phyloP scores from a whole-genome alignment of 2,113 vertebrate species.

The Vidua chalybeata region DNA sequence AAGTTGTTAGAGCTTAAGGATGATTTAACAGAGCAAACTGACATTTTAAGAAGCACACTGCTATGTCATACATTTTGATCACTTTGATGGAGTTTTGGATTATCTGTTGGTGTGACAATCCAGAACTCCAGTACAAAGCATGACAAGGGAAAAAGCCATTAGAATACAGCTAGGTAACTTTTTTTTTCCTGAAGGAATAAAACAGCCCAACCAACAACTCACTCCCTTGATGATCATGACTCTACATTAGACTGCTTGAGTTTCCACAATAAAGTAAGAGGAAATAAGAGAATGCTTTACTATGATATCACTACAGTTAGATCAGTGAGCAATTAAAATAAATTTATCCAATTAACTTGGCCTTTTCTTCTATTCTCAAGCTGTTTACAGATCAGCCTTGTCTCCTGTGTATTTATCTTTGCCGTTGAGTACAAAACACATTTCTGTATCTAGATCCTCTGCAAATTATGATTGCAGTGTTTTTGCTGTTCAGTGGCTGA shows the following conservation, averaged over 20 bases:
- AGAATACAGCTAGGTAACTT: neutral
- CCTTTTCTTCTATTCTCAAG: neutral
- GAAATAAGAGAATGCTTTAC: neutral
- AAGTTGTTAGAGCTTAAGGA: neutral
- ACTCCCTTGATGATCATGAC: neutral
- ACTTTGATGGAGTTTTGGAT: neutral
- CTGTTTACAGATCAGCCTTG: neutral
- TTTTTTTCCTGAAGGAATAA: neutral
- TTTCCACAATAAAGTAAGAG: neutral
- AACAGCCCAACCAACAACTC: neutral
- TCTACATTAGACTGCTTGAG: neutral
- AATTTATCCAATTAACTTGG: conserved; percentile 11
- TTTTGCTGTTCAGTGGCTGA: neutral
- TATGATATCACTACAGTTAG: neutral
- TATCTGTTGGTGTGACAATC: neutral
- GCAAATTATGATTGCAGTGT: neutral
- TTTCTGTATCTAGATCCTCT: neutral
- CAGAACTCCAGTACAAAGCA: neutral
- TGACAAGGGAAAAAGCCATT: neutral
- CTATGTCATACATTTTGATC: neutral
- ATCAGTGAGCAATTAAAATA: conserved; percentile 26
- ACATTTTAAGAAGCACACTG: neutral
- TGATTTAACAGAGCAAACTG: neutral
- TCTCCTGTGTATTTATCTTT: neutral
- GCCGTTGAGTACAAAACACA: neutral